These are phyloP conservation scores for Caenorhabditis sp. DNA, from an alignment of 2,888 invertebrate genomes.

Conservation along the genomic window DNA sequence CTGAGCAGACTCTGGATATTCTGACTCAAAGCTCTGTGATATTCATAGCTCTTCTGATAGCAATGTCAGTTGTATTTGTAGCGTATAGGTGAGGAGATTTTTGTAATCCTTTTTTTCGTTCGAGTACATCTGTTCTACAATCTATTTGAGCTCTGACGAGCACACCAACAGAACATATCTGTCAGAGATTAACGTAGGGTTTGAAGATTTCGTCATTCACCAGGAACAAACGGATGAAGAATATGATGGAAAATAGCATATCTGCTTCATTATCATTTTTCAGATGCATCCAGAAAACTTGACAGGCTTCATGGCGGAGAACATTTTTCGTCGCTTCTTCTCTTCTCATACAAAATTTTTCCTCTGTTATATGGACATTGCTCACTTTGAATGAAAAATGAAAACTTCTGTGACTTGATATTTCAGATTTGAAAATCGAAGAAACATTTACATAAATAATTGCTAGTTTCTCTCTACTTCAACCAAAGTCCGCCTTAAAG, in stretches of 20 bases:
- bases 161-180: not conserved
- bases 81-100: slow-evolving; percentile 64
- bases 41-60: slow-evolving; percentile 64
- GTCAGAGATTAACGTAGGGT: slow-evolving; percentile 44
- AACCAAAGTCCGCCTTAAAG: not conserved
- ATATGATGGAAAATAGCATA: not conserved
- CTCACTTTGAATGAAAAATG: not conserved
- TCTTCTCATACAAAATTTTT: not conserved
- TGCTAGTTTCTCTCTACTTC: not conserved
- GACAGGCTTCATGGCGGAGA: slow-evolving; percentile 39
- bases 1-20: slow-evolving; percentile 67
- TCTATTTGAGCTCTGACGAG: not conserved
- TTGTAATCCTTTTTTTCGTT: not conserved
- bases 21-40: slow-evolving; percentile 65
- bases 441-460: not conserved
- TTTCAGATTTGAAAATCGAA: not conserved
- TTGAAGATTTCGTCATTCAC: slow-evolving; percentile 5
- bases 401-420: not conserved
- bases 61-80: slow-evolving; percentile 60
- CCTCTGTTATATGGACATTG: not conserved
- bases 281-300: slow-evolving; percentile 68
- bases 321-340: not conserved
- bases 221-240: not conserved
- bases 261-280: slow-evolving; percentile 21
- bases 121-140: not conserved